Evolutionary conservation across 2,888 invertebrate genomes (phyloP), one percentile per base, ranked within the genome.

Genomic region (Miltochrista miniata): DNA sequence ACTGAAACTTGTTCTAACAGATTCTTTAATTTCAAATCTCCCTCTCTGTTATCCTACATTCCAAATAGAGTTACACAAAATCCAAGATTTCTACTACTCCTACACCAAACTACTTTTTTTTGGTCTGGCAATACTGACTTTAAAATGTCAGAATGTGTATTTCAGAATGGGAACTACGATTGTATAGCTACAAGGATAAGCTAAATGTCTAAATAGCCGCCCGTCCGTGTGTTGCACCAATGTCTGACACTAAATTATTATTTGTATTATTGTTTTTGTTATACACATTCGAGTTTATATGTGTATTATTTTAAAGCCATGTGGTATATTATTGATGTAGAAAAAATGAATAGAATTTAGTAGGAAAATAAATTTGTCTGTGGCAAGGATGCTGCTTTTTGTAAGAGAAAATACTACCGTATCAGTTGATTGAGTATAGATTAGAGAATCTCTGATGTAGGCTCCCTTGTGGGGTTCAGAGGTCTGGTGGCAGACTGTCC

Each of bases 151-250:
- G 34, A 29, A 42, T 18, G 7, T 38, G 48, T 44, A 39, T 49
- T 38, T 33, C 30, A 44, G n/a, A 34, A 33, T 41, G 10, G 15
- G 15, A 38, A 48, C 15, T 30, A 51, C 31, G 34, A 15, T 10
- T 36, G 18, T 33, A 29, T 42, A 40, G 43, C 45, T 42, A 51
- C 45, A 36, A 4, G n/a, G 38, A 14, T 44, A 38, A 45, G 43
- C 45, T 50, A 50, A 47, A 44, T 34, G 46, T 24, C 50, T 54
- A 33, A 24, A 24, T 54, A 41, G 41, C 46, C 43, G 44, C 8
- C 47, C 54, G 50, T 54, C 54, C 49, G 50, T 47, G 29, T 49
- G 54, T 54, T 54, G 54, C 54, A 54, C 43, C 43, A 44, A 29
- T 38, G 13, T 45, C 38, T 44, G 41, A 47, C 45, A 50, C 43